phyloP scores from a whole-genome alignment of 37 sponge, comb jelly and placozoan genomes.

The Beroe ovata region DNA sequence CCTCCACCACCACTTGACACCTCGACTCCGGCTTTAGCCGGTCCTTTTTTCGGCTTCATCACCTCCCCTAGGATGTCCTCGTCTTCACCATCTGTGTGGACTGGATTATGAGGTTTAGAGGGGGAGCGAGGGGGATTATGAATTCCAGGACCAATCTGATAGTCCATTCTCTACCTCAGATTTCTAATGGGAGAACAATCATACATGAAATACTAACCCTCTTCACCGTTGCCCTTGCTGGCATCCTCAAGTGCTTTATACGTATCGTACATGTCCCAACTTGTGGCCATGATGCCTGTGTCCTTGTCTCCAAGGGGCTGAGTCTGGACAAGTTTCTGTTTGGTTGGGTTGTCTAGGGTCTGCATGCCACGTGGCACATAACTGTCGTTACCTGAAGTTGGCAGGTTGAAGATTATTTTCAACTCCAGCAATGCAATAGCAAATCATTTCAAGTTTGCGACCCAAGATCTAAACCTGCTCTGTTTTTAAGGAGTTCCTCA shows the following conservation, averaged over 20 bases:
- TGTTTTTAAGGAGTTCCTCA: constrained; percentile 69
- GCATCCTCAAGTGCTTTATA: constrained; percentile 69
- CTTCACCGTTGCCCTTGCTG: constrained; percentile 56
- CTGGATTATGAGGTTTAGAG: neutral
- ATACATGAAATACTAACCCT: too few relatives aligned
- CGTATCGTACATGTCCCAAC: constrained; percentile 94
- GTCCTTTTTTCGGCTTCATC: neutral
- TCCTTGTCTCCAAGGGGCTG: constrained; percentile 72
- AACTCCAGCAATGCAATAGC: too few relatives aligned
- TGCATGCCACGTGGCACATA: constrained; percentile 88
- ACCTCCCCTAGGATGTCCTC: constrained; percentile 64
- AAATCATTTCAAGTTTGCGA: too few relatives aligned
- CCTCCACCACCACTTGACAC: neutral
- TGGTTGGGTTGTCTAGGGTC: constrained; percentile 85
- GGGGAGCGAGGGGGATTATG: neutral
- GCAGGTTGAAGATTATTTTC: too few relatives aligned
- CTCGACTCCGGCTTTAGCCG: neutral
- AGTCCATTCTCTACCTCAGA: too few relatives aligned
- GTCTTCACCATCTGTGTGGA: constrained; percentile 7
- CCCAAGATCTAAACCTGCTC: too few relatives aligned
- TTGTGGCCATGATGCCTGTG: constrained; percentile 77
- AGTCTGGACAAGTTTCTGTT: constrained; percentile 85
- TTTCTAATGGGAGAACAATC: too few relatives aligned
- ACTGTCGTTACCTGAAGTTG: constrained; percentile 79
- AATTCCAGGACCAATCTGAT: too few relatives aligned